Evolutionary conservation across 2,113 vertebrate genomes (phyloP), one percentile per base, ranked within the genome.

Genomic region (Motacilla alba): DNA sequence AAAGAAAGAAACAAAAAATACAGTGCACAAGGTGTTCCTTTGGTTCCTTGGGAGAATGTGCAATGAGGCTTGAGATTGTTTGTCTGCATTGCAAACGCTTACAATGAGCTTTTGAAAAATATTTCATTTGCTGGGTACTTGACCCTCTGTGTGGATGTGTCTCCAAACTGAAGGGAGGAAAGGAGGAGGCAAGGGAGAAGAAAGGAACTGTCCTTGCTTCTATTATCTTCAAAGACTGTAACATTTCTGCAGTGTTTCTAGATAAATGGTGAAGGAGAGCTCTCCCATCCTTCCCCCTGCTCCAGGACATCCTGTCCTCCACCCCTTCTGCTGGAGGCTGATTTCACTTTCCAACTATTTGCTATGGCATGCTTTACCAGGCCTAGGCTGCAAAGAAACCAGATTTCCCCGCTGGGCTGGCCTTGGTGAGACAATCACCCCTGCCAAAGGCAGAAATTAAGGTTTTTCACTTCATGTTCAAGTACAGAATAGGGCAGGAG

Each of bases 61-160:
- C 52, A 18, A 80, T 10, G 77, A 92, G 43, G 60, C 86, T 87
- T 0, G 1, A 86, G 85, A 44, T 58, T 67, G 66, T 75, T 95
- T 93, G 50, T 93, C 90, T 91, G 80, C 77, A n/a, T 86, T 84
- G 80, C 55, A 87, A 75, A 85, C 63, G 14, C 79, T 66, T 89
- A 62, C 55, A 46, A 7, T 26, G 94, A 82, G 58, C 86, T 90
- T 92, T 64, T 86, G 85, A 91, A 80, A 92, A 95, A 59, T 43
- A 73, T 89, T 96, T 91, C 60, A 55, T 93, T 95, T 95, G 59
- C 52, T 46, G 69, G 55, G 35, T 85, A 67, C 89, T 92, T 89
- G 92, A 92, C 94, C 89, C 75, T 94, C 58, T 41, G 55, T 53
- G 50, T 68, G 60, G 53, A 80, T 95, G 87, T 39, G 53, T 70